Percentiles rank a stretch among this genome's conserved stretches.
These are phyloP conservation scores for Mimas tiliae DNA, from an alignment of 2,888 invertebrate genomes.

Conservation along the genomic window DNA sequence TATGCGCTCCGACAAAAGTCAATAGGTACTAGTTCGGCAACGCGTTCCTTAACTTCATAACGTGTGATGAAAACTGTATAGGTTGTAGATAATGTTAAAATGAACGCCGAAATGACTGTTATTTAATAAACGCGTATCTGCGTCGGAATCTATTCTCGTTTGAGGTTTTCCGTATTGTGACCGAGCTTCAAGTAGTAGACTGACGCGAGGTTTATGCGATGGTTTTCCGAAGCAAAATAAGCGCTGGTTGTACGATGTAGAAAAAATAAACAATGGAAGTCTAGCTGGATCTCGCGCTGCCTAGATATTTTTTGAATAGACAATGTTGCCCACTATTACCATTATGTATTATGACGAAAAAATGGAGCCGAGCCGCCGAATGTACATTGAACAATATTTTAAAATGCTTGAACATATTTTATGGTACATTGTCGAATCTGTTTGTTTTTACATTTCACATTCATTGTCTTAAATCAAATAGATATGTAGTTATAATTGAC, in stretches of 20 bases:
- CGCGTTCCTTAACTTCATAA: slow-evolving; percentile 31
- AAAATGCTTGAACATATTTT: slow-evolving; percentile 22
- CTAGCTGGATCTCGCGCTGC: slow-evolving; percentile 43
- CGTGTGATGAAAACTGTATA: slow-evolving; percentile 34
- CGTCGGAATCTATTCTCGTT: slow-evolving; percentile 50
- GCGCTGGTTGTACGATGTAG: slow-evolving; percentile 55
- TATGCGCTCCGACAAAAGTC: slow-evolving; percentile 1
- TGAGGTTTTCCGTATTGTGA: slow-evolving; percentile 68
- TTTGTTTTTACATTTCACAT: slow-evolving; percentile 25
- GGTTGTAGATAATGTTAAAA: slow-evolving; percentile 33
- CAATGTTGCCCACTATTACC: slow-evolving; percentile 31
- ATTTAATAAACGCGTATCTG: slow-evolving; percentile 24
- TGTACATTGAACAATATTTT: slow-evolving; percentile 26
- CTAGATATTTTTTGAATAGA: slow-evolving; percentile 43
- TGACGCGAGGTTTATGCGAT: slow-evolving; percentile 63
- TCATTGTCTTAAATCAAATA: slow-evolving; percentile 34
- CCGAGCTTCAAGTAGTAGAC: slow-evolving; percentile 50
- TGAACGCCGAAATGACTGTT: slow-evolving; percentile 32
- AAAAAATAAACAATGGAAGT: slow-evolving; percentile 63
- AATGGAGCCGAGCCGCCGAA: slow-evolving; percentile 9
- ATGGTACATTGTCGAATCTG: slow-evolving; percentile 21
- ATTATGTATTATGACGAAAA: slow-evolving; percentile 24
- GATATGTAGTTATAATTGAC: slow-evolving; percentile 30
- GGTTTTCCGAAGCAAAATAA: slow-evolving; percentile 59
- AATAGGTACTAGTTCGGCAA: slow-evolving; percentile 12